Conservation (phyloP, 2,113 vertebrate species). For the Protobothrops mucrosquamatus region DNA sequence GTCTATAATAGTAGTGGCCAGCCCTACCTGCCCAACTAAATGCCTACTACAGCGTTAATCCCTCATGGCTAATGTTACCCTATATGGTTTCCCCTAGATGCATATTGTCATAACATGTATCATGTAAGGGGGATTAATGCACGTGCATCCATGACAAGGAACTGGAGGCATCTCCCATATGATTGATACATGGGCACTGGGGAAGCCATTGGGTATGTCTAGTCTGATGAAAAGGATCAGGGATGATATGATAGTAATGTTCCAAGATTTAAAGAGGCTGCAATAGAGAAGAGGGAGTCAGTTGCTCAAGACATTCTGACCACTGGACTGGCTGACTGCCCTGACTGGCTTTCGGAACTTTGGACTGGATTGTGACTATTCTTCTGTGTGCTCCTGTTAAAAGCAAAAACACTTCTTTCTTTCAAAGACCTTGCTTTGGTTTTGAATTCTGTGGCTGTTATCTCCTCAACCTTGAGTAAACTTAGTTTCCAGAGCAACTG, state of each 20-base stretch:
- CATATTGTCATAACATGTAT: background rate
- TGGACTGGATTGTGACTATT: background rate
- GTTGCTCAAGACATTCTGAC: background rate
- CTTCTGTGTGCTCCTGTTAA: background rate
- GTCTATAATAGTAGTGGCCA: background rate
- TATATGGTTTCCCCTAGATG: background rate
- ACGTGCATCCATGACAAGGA: background rate
- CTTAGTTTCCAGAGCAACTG: background rate
- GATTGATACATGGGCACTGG: background rate
- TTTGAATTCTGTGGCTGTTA: background rate
- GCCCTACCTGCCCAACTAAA: background rate
- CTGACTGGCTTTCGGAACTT: background rate
- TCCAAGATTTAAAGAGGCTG: background rate
- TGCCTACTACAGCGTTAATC: background rate
- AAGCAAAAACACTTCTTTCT: background rate
- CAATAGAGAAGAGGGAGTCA: background rate
- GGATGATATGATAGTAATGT: background rate
- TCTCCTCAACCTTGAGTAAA: background rate
- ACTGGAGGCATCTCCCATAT: background rate
- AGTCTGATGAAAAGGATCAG: background rate
- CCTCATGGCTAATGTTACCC: background rate
- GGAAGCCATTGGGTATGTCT: background rate
- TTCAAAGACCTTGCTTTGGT: background rate
- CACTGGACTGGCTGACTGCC: background rate
- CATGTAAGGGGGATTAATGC: background rate